phyloP scores from a whole-genome alignment of 2,888 invertebrate species.

The Synergus umbraculus region DNA sequence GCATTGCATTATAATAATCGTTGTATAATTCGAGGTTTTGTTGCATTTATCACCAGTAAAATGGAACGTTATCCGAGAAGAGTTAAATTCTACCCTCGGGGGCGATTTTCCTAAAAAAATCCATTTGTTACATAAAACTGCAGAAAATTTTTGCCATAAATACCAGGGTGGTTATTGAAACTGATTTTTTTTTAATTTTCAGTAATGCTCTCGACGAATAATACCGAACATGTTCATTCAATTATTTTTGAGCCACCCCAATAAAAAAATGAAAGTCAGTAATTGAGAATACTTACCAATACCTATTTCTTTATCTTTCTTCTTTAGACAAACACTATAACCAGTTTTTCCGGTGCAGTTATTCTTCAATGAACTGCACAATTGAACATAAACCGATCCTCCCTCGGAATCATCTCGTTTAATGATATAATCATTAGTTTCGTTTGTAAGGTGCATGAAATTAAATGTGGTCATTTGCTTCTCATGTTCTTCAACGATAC shows the following conservation, averaged over 20 bases:
- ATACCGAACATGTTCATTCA: not conserved
- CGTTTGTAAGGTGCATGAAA: constrained; percentile 55
- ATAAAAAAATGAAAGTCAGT: not conserved
- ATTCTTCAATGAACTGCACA: constrained; percentile 53
- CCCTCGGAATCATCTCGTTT: constrained; percentile 44
- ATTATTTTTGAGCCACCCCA: not conserved
- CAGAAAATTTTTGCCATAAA: not conserved
- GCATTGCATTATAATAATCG: constrained; percentile 21
- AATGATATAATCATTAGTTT: constrained; percentile 52
- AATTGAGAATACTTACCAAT: constrained; percentile 50
- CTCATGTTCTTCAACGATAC: not conserved
- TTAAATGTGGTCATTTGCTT: constrained; percentile 46
- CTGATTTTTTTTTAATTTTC: no score
- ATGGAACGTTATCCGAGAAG: not conserved
- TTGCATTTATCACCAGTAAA: constrained; percentile 40
- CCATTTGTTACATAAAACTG: not conserved
- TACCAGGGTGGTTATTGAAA: not conserved
- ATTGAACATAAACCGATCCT: constrained; percentile 45
- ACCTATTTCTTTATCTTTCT: constrained; percentile 49
- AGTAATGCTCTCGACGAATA: not conserved
- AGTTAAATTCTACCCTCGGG: not conserved
- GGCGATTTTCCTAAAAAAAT: constrained; percentile 35
- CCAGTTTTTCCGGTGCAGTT: constrained; percentile 46
- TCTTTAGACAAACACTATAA: constrained; percentile 54
- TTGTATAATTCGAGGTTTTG: constrained; percentile 14